Base-by-base conservation (phyloP, 2,888 invertebrate genomes). In the Drosophila cyrtoloma region DNA sequence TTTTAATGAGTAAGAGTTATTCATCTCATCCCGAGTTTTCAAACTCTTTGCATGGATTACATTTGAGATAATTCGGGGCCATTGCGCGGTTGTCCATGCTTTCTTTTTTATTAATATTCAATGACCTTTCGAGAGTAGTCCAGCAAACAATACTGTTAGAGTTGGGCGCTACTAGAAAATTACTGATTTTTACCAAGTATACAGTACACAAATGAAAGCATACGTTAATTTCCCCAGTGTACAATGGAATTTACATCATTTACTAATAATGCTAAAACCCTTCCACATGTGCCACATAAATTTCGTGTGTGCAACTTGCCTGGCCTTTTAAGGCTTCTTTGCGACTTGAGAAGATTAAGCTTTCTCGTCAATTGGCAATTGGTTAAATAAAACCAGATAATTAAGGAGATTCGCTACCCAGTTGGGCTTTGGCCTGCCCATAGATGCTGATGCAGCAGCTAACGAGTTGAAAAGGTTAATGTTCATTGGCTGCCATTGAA, bases 351-450 rank as follows among this genome's bases (percentile, higher is more conserved):
- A 37, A 58, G 22, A 32, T 69, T 39, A 30, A 59, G 37, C 32
- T 59, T 26, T 26, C 32, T 22, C 39, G 55, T 55, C 63, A 70
- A 77, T 69, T 75, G 60, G 30, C 60, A 67, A 71, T 69, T 58
- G 70, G 56, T 67, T 44, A 22, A 44, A 22, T 75, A 71, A 76
- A 69, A 57, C 32, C 10, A 35, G 76, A 70, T 82, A 82, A 82
- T 85, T 85, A 85, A 79, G 57, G 67, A 44, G 56, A 28, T 42
- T n/a, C 51, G 19, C 22, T 44, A 72, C 76, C 76, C 79, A 71
- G 51, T 35, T 57, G 85, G 60, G 63, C 64, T 37, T 32, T 37
- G 56, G 52, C 61, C 68, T 65, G 53, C 63, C 81, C 67, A 22
- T 53, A 50, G 35, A 28, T 35, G 71, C 59, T 71, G 74, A 64